Conservation (phyloP, 2,888 invertebrate species). For the Stenichneumon culpator region DNA sequence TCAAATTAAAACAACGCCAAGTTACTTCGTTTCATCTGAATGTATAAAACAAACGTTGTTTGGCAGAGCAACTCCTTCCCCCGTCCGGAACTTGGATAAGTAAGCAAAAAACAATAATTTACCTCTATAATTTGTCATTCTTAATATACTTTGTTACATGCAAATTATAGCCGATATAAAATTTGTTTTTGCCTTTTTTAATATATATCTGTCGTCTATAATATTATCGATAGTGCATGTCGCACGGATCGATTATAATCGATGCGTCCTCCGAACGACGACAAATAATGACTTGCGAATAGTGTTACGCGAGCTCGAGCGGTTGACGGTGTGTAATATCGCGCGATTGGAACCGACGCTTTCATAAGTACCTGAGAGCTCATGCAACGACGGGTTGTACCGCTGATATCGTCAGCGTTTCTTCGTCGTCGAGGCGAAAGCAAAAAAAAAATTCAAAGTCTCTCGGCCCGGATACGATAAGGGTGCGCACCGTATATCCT, state of each 20-base stretch:
- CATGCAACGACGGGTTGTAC: constrained; percentile 16
- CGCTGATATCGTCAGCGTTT: constrained; percentile 44
- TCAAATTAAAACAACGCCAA: background rate
- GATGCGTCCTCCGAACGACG: background rate
- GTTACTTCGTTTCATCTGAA: background rate
- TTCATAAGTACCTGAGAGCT: constrained; percentile 19
- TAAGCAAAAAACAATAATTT: constrained; percentile 22
- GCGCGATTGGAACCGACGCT: constrained; percentile 25
- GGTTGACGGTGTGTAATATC: constrained; percentile 36
- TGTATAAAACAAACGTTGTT: background rate
- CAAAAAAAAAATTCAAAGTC: constrained; percentile 20
- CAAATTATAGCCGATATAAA: background rate
- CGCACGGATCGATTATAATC: background rate
- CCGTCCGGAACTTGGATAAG: constrained; percentile 1
- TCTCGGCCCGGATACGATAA: constrained; percentile 40
- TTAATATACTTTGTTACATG: background rate
- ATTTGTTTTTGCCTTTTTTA: background rate
- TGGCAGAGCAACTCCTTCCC: background rate
- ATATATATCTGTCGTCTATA: background rate
- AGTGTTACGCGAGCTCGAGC: constrained; percentile 39
- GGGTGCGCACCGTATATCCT: constrained; percentile 22
- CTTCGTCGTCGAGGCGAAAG: constrained; percentile 1
- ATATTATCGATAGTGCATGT: background rate
- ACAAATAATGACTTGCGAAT: constrained; percentile 63
- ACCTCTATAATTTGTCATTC: background rate